Evolutionary conservation across 92 coral and sea anemone genomes (phyloP), one percentile per base, ranked within the genome.

Genomic region (Palythoa grandis): DNA sequence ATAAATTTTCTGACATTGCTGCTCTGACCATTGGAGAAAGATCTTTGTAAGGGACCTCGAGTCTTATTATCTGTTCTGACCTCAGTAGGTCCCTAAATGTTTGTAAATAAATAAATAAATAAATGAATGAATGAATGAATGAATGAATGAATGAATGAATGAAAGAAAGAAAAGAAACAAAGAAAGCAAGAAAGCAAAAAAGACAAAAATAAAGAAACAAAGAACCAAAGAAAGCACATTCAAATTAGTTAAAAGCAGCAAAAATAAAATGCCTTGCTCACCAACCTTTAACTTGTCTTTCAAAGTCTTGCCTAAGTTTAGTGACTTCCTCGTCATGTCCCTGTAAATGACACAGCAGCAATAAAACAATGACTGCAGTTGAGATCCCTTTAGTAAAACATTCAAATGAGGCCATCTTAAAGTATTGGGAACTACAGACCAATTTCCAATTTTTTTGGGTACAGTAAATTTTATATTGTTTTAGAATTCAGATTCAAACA

Each of bases 251-350:
- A 5, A 65, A 65, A 19, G 11, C 9, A 8, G 2, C 2, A n/a
- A 2, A 22, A 69, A 11, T 6, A 2, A 25, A 3, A 69, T 24
- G 10, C 5, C 11, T 69, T 11, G 14, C 13, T 29, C 37, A 22
- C 86, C 72, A 22, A 96, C 99, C 99, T 95, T 96, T 96, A 14
- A 96, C 99, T 95, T 96, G 97, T 69, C 99, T 86, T 76, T 96
- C 99, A 93, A 95, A 96, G 88, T 95, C 98, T 78, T 95, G 99
- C 43, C 99, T 90, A 39, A 96, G 93, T 63, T 89, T 96, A 66
- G 99, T 96, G 22, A 96, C 94, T 83, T 95, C 96, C 73, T 96
- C 99, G 79, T 96, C 98, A 72, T 96, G 93, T n/a, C 91, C 91
- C 99, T 96, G 85, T 61, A 25, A 78, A 89, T 50, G 70, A 25